Base-by-base conservation (phyloP, 2,888 invertebrate genomes). In the Calameuta pallipes region DNA sequence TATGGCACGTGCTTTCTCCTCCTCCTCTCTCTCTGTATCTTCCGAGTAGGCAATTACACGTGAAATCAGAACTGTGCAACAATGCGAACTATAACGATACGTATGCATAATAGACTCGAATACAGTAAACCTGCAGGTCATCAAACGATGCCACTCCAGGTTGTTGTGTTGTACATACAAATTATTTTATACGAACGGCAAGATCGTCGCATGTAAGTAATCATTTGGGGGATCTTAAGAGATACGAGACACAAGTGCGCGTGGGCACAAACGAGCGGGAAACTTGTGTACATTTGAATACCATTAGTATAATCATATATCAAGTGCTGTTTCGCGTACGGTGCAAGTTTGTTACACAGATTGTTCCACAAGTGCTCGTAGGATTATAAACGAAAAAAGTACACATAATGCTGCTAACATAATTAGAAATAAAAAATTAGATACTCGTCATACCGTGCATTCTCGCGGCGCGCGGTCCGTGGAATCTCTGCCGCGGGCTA, bases 41-140 rank as follows among this genome's bases (percentile, higher is more conserved):
- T 79, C 77, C 77, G 80, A 81, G 80, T 80, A 80, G 77, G 81
- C 79, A 79, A 80, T 80, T 81, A 81, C 75, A 81, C 79, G 77
- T 76, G 73, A 78, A 79, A 81, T 80, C 76, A 75, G 33, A 2
- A 12, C 56, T 23, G 56, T 56, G 56, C 56, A 23, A 56, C 56
- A 56, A 56, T 23, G 9, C 56, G 23, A 56, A 23, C 56, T 56
- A 23, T 56, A 56, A 23, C 56, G 56, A 23, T 56, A 56, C 9
- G 56, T 56, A 23, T 56, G 23, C 23, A 6, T 23, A 15, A 33
- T 4, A 56, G 56, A 56, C 23, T 9, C 23, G 23, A 56, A 23
- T 56, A 56, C 56, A 23, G 9, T 23, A 56, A 56, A 23, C 56
- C 23, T 23, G 56, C 23, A 56, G 56, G 56, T 56, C 23, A 56